Conservation (phyloP, 1,140 invertebrate genomes). For the Campoletis sonorensis region DNA sequence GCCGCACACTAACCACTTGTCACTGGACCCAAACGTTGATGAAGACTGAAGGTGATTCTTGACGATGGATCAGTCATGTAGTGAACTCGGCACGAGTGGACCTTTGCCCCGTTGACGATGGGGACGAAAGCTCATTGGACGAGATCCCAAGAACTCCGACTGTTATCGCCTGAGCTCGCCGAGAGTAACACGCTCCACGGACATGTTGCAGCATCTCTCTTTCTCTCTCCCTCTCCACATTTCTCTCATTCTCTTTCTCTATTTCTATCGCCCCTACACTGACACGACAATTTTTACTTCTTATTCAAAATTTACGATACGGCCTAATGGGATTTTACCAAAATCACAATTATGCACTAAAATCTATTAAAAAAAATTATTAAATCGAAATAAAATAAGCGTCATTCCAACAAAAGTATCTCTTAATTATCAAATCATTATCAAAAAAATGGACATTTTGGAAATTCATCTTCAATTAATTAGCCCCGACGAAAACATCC, state of each 20-base stretch:
- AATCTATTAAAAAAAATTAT: not conserved
- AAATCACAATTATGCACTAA: not conserved
- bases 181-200: conserved; percentile 66
- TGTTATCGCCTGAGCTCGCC: conserved; percentile 63
- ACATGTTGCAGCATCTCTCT: conserved; percentile 61
- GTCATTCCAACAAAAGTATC: no score
- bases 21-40: conserved; percentile 56
- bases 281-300: not conserved
- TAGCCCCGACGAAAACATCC: no score
- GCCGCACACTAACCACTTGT: conserved; percentile 36
- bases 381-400: not conserved
- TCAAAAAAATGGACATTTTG: no score
- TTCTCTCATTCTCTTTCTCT: conserved; percentile 15
- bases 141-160: conserved; percentile 54
- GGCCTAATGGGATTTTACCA: not conserved
- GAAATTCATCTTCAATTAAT: no score
- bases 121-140: conserved; percentile 66
- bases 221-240: not conserved
- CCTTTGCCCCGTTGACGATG: conserved; percentile 68
- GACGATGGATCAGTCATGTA: conserved; percentile 67
- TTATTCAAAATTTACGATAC: not conserved
- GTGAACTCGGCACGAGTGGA: conserved; percentile 62
- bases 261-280: not conserved
- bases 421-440: no score
- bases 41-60: conserved; percentile 69